Base-by-base conservation (phyloP, 2,797 vertebrate species). In the Enteromius unitaeniatus region DNA sequence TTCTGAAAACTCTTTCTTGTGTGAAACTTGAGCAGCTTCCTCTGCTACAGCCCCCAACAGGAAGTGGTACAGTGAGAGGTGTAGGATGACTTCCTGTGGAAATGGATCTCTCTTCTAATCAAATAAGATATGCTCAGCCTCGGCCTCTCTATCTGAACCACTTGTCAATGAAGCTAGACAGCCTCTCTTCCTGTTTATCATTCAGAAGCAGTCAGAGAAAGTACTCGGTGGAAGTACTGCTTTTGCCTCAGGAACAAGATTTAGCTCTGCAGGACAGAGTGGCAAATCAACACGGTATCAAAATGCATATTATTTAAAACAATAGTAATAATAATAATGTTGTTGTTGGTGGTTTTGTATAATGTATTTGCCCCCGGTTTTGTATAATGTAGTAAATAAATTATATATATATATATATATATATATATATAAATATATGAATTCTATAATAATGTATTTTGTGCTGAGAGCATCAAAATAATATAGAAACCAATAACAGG, bases 31-130 rank as follows among this genome's bases (percentile, higher is more conserved):
- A 89, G 80, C 82, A 76, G 40, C 80, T 84, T 86, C 82, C 75
- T 85, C 58, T 83, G 58, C 47, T 70, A 76, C 62, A 62, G 34
- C 34, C 72, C 34, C 40, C 31, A 31, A 79, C 78, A 85, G 88
- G 88, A 89, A 89, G 84, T 84, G 85, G 49, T 74, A 58, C 42
- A 65, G 75, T 78, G 75, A 86, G 83, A 85, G 86, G 86, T 88
- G 88, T 74, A 73, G 81, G 84, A 88, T 86, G 88, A 81, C 81
- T 88, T 89, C 81, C 87, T 89, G 84, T 87, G 81, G 51, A 86
- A 85, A 82, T 84, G 73, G 58, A 86, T 88, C 76, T 69, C 58
- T 84, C 60, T 82, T 64, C 47, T 77, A 85, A 85, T 79, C 37
- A 15, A 84, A 68, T 86, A 60, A 40, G 81, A 26, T 67, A 55